Base-by-base conservation (phyloP, 2,888 invertebrate species). In the Orchesellides sinensis region DNA sequence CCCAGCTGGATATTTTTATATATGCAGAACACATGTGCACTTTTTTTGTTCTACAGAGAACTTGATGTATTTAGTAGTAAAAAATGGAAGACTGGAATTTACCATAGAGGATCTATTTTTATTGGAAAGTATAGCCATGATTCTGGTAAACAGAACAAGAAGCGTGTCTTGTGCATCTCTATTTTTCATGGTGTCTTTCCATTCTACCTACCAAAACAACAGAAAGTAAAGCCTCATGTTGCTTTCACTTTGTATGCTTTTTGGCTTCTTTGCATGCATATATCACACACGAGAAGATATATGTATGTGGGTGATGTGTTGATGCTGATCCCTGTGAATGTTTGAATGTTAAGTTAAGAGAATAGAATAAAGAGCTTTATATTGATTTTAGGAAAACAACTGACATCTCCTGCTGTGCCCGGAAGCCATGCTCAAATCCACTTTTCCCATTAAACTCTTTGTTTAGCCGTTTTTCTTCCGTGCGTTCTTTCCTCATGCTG, bases 391-490 rank as follows among this genome's bases (percentile, higher is more conserved):
- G 83, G 81, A 78, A 73, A 83, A 63, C 73, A 83, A 85, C 79
- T 83, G 83, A 84, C 85, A 86, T 86, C 83, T 87, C 87, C 86
- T 84, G 87, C 87, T 87, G 87, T 86, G 86, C 87, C 87, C 86
- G 84, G 85, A 87, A 87, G 87, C 87, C 87, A 85, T 83, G 84
- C 85, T 87, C 80, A 87, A 87, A 87, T 87, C 87, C 87, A 87
- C 87, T 87, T 87, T 87, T 86, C 83, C 87, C 86, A 87, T 87
- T 87, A 87, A 87, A 86, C 84, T 86, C 84, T 83, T 87, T 85
- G 87, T 85, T 86, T 87, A 84, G 87, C 83, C 85, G 80, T 85
- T 86, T 78, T 66, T 82, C 83, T 77, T 80, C 72, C 59, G 74
- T 78, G 73, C 61, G 29, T 27, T 65, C 29, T 17, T 68, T 69